Conservation (phyloP, 2,888 invertebrate species). For the Orthosia gothica region DNA sequence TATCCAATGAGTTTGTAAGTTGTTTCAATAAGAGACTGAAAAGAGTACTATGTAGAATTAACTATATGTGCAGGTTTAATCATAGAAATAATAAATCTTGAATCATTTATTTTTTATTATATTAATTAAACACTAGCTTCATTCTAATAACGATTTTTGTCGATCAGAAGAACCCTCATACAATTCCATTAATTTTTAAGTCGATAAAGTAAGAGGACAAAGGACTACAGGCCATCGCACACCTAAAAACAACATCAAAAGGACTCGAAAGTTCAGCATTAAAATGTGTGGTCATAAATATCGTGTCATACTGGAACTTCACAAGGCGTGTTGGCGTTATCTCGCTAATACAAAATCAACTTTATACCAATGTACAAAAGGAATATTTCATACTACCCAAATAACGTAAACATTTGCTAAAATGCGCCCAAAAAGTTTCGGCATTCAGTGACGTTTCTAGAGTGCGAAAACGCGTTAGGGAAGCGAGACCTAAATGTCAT, state of each 20-base stretch:
- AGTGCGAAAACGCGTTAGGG: background rate
- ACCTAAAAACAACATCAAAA: background rate
- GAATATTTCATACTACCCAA: background rate
- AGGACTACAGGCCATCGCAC: background rate
- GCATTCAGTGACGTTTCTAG: background rate
- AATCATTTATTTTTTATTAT: constrained; percentile 7
- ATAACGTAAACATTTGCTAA: background rate
- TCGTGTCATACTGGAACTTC: background rate
- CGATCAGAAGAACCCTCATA: background rate
- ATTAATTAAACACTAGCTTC: constrained; percentile 33
- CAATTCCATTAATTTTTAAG: constrained; percentile 11
- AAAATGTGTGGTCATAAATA: background rate
- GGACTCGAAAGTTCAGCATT: constrained; percentile 4
- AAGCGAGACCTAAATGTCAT: background rate
- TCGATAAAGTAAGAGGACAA: background rate
- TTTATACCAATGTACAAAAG: background rate
- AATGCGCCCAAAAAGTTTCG: background rate
- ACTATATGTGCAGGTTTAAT: background rate
- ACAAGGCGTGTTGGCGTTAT: background rate
- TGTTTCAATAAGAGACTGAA: background rate
- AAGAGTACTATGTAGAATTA: background rate
- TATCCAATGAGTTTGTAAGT: constrained; percentile 11
- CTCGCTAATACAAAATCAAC: constrained; percentile 1
- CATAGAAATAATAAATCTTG: constrained; percentile 8
- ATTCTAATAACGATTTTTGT: background rate